A percentile compares a stretch with the other conserved stretches of the same genome.
phyloP scores from a whole-genome alignment of 2,113 vertebrate genomes.

The Sturnus vulgaris region DNA sequence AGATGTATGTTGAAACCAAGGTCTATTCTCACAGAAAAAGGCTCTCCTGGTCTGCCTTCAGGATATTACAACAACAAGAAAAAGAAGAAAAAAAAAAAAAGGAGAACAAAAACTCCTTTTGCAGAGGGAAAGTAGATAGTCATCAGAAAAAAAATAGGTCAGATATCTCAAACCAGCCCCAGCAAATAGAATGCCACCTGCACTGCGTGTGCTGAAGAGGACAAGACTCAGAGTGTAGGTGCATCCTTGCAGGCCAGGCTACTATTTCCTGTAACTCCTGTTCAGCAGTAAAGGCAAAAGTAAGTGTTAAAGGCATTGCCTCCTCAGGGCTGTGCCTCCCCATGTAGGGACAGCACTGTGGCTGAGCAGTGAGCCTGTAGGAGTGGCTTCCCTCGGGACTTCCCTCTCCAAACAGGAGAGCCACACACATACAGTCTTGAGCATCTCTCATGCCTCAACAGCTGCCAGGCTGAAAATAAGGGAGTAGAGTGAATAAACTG shows the following conservation, averaged over 20 bases:
- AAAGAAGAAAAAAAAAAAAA: neutral
- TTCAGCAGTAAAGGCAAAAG: neutral
- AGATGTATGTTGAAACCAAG: slow-evolving; percentile 25
- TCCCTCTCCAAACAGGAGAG: neutral
- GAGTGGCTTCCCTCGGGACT: neutral
- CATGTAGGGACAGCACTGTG: rapidly evolving
- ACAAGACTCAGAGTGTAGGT: neutral
- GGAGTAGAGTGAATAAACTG: neutral
- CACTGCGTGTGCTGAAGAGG: neutral
- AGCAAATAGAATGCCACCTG: neutral
- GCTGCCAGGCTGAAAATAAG: neutral
- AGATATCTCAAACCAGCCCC: neutral
- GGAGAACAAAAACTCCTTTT: neutral
- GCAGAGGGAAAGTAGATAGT: neutral
- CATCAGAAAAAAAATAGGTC: neutral
- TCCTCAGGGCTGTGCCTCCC: rapidly evolving
- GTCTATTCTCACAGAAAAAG: neutral
- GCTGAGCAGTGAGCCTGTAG: neutral
- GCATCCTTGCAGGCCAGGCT: neutral
- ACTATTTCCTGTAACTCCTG: neutral
- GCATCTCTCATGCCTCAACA: neutral
- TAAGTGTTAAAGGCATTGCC: neutral
- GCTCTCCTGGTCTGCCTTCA: neutral
- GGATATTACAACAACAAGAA: neutral
- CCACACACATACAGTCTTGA: neutral